Conservation (phyloP, 2,888 invertebrate genomes). For the Dicycla oo region DNA sequence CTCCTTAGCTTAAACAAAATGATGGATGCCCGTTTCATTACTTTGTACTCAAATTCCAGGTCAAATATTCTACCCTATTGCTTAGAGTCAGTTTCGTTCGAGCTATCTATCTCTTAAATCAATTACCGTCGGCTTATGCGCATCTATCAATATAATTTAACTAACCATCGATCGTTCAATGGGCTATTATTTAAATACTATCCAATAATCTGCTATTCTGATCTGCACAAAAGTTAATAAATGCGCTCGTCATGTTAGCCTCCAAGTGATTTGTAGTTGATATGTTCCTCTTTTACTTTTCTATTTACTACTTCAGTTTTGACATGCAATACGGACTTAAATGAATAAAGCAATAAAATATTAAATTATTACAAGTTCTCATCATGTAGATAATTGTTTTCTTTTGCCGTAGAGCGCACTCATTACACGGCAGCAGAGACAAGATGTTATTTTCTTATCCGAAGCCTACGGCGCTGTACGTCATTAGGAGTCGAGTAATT, state of each 20-base stretch:
- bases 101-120: conserved; percentile 34
- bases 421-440: conserved; percentile 74
- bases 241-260: conserved; percentile 27
- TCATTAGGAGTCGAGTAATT: conserved; percentile 83
- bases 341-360: conserved; percentile 55
- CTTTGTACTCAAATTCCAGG: conserved; percentile 31
- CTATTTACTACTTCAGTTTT: conserved; percentile 55
- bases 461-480: conserved; percentile 74
- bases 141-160: conserved; percentile 57
- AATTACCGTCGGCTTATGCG: conserved; percentile 39
- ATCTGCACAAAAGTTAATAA: conserved; percentile 32
- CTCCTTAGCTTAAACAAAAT: conserved; percentile 22
- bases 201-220: conserved; percentile 40
- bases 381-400: conserved; percentile 70
- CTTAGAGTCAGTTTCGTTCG: conserved; percentile 37
- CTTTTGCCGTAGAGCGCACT: conserved; percentile 68
- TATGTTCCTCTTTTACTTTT: conserved; percentile 40
- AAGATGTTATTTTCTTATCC: conserved; percentile 76
- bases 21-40: conserved; percentile 19
- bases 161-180: conserved; percentile 45
- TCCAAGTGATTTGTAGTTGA: conserved; percentile 44
- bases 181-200: conserved; percentile 48
- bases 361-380: conserved; percentile 59
- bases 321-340: conserved; percentile 42
- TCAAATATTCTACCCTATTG: conserved; percentile 35